Evolutionary conservation across 1,140 invertebrate species (phyloP), one percentile per base, ranked within the genome.

Genomic region (Elysia chlorotica): DNA sequence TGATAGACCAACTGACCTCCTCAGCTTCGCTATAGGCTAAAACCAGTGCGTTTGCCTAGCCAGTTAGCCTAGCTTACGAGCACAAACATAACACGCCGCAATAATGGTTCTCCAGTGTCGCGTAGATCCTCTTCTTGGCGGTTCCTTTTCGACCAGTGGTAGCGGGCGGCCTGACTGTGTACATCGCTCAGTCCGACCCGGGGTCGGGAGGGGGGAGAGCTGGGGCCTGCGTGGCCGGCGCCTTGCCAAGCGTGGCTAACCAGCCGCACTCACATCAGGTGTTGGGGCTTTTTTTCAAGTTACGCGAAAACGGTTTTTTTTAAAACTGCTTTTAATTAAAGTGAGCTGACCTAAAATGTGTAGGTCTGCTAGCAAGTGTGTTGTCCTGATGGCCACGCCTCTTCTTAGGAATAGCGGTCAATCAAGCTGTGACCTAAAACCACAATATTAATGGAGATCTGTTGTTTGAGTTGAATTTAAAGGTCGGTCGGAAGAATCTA

Each of bases 401-500:
- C 73, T 78, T 73, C 66, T 74, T 65, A 73, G 75, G 76, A 62
- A 59, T n/a, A n/a, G 79, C 81, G 81, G 81, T 82, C 81, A 82
- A 82, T 74, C 79, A 79, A 81, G 78, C 78, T n/a, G n/a, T n/a
- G n/a, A n/a, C n/a, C n/a, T n/a, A n/a, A n/a, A n/a, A n/a, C n/a
- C n/a, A n/a, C n/a, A n/a, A n/a, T n/a, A n/a, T n/a, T n/a, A n/a
- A n/a, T 77, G 76, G 76, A 79, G 77, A 76, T 76, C 78, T 76
- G 76, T 78, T 80, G 75, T 80, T 75, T 73, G 78, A 73, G 76
- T 77, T 78, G 77, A 78, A 82, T 70, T 72, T 73, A 75, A 82
- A 71, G 80, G 81, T 70, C 76, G 79, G 76, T 79, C 77, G 81
- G 79, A 71, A 74, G 66, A 79, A 76, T 75, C 79, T 78, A 81